Base-by-base conservation (phyloP, 2,888 invertebrate genomes). In the Hesperia comma region DNA sequence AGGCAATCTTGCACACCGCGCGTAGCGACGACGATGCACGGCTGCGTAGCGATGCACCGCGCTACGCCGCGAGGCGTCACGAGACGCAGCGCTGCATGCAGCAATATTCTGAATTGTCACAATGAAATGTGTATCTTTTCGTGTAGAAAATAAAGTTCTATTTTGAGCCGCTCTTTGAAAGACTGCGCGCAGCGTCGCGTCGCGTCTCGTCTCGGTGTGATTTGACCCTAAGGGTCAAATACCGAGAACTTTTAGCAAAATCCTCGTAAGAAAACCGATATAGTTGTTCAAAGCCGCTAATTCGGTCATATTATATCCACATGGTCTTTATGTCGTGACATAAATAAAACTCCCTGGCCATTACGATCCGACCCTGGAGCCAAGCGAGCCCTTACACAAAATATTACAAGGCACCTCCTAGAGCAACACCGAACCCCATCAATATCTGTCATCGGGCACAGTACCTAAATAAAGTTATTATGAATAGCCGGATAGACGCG, bases 401-500 rank as follows among this genome's bases (percentile, higher is more conserved):
- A 84, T 82, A 84, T 83, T 75, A 79, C 76, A 77, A 77, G 84
- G 84, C 80, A 82, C 73, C 79, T 80, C 79, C 72, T 79, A 77
- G 74, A 75, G 79, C 75, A 81, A 80, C 70, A 78, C 78, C 73
- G 78, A 82, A 73, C 77, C 79, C 78, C 90, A 92, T 92, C 90
- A 90, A 92, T 92, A 89, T 84, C 90, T 88, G 90, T 88, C 92
- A 85, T 80, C 86, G 78, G 85, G 84, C 83, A 77, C 82, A 85
- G 85, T 82, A 86, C 84, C 88, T 86, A 88, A 88, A 88, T 87
- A 88, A 85, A 87, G 86, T 84, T 84, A 87, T 82, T 86, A 86
- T 87, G 86, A 83, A 84, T 83, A 81, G 76, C 79, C 77, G 82
- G 78, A 84, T 82, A 75, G 75, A 69, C 76, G 72, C 74, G 75